A percentile compares a stretch with the other conserved stretches of the same genome.
Conservation (phyloP, 2,797 vertebrate genomes). For the Calcarius lapponicus region DNA sequence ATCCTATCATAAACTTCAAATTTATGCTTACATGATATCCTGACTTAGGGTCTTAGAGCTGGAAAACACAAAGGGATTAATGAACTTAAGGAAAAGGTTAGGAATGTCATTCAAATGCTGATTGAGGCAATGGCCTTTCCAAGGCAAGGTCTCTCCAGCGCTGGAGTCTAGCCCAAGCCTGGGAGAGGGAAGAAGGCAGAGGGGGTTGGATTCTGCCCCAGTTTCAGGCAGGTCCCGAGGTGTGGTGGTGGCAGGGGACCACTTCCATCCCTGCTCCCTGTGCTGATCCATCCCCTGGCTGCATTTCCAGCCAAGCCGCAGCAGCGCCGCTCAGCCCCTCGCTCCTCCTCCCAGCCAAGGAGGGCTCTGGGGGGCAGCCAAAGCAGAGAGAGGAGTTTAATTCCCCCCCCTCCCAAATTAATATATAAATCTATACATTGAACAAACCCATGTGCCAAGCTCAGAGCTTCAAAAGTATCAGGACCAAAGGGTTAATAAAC, state of each 20-base stretch:
- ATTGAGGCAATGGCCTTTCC: conserved; percentile 65
- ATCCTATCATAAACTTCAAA: conserved; percentile 69
- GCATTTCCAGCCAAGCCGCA: not conserved
- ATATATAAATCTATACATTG: fast-evolving
- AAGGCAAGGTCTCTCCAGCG: conserved; percentile 29
- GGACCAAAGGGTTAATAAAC: conserved; percentile 56
- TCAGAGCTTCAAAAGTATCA: not conserved
- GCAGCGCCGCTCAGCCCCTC: not conserved
- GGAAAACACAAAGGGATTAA: conserved; percentile 72
- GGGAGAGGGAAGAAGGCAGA: not conserved
- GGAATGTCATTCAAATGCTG: conserved; percentile 70
- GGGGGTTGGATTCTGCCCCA: not conserved
- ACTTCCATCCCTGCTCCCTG: not conserved
- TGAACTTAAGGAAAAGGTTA: conserved; percentile 72
- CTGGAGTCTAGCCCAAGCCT: conserved; percentile 9
- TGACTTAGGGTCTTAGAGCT: conserved; percentile 68
- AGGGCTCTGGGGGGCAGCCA: not conserved
- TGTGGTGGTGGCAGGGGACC: not conserved
- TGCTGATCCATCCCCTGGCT: not conserved
- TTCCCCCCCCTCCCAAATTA: not conserved
- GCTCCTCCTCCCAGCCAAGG: conserved; percentile 19
- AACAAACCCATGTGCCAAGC: not conserved
- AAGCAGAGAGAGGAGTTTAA: not conserved
- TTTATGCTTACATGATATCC: conserved; percentile 69
- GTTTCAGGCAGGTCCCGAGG: not conserved